Evolutionary conservation across 2,797 vertebrate genomes (phyloP).

Genomic region (Bradypodion pumilum): DNA sequence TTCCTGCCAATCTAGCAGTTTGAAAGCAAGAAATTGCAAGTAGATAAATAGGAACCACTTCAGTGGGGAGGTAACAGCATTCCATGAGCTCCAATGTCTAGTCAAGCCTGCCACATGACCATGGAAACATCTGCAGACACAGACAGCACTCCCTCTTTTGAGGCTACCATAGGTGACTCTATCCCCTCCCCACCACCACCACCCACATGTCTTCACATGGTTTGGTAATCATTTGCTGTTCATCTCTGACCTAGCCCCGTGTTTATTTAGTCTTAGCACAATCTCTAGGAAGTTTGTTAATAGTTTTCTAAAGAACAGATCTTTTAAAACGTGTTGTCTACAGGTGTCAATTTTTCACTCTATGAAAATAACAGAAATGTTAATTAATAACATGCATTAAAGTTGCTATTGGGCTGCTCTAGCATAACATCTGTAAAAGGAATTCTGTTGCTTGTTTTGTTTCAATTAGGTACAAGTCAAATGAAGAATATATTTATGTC

Average conservation of each 20-base stretch:
- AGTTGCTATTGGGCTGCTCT: background rate
- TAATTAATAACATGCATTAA: background rate
- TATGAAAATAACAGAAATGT: background rate
- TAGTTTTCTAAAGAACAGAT: background rate
- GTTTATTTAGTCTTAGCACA: background rate
- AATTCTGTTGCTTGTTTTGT: slow-evolving; percentile 8
- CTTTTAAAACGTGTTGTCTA: background rate
- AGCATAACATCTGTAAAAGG: background rate
- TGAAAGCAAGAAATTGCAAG: too few relatives aligned
- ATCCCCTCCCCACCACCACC: too few relatives aligned
- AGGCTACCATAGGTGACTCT: background rate
- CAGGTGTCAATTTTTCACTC: background rate
- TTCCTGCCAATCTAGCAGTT: too few relatives aligned
- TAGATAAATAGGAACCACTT: too few relatives aligned
- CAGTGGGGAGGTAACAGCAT: too few relatives aligned
- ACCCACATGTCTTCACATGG: too few relatives aligned
- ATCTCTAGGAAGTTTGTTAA: background rate
- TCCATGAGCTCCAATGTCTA: too few relatives aligned
- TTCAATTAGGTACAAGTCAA: slow-evolving; percentile 92
- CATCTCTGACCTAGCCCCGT: too few relatives aligned
- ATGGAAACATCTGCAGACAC: too few relatives aligned
- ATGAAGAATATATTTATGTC: slow-evolving; percentile 98
- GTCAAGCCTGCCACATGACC: too few relatives aligned
- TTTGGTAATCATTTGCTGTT: too few relatives aligned
- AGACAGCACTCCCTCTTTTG: too few relatives aligned